These are phyloP conservation scores for Neuroterus valhalla DNA, from an alignment of 1,140 invertebrate species.

Conservation along the genomic window DNA sequence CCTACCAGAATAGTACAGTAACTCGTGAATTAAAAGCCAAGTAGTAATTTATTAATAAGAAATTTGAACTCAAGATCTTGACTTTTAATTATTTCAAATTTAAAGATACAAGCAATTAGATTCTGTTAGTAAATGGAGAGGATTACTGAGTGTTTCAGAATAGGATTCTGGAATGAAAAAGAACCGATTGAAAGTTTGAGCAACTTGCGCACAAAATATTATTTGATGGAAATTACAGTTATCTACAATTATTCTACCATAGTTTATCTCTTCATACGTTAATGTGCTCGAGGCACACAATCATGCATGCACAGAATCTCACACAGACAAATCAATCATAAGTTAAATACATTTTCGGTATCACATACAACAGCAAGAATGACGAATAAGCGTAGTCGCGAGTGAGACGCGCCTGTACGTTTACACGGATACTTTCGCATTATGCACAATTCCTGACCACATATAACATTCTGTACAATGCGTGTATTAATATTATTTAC, in stretches of 20 bases:
- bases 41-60: too few relatives aligned
- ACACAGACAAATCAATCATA: constrained; percentile 40
- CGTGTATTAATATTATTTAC: constrained; percentile 12
- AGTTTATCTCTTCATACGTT: not conserved
- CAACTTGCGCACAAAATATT: constrained; percentile 19
- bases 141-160: constrained; percentile 9
- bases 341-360: constrained; percentile 35
- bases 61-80: too few relatives aligned
- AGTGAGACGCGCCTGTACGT: too few relatives aligned
- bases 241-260: constrained; percentile 25
- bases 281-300: not conserved
- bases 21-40: not conserved
- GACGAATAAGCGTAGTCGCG: not conserved
- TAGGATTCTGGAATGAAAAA: not conserved
- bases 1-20: not conserved
- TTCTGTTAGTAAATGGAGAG: constrained; percentile 4
- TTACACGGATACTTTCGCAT: not conserved
- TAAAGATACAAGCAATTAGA: not conserved
- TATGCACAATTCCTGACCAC: not conserved
- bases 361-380: constrained; percentile 38
- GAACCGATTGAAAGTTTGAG: not conserved
- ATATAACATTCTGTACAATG: constrained; percentile 19
- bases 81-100: too few relatives aligned
- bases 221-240: constrained; percentile 35
- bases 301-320: not conserved